Base-by-base conservation (phyloP, 1,140 invertebrate species). In the Wasmannia auropunctata region DNA sequence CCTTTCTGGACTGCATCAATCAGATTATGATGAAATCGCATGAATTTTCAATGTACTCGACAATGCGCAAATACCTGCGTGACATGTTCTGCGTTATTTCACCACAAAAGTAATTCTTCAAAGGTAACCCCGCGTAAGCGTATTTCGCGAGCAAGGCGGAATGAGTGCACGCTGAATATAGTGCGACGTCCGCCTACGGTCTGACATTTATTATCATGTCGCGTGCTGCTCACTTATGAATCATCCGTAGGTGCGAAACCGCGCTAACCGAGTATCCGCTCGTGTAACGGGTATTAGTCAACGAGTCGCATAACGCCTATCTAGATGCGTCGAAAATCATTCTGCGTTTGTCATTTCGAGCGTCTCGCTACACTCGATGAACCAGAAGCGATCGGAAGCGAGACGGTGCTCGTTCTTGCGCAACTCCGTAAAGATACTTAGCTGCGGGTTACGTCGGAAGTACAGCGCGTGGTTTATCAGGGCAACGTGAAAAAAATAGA, bases 181-280 rank as follows among this genome's bases (percentile, higher is more conserved):
- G 87, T 25, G 67, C 56, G 19, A 37, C 58, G 46, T 67, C 25
- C 43, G 90, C 56, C 14, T 63, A 40, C 58, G 49, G n/a, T n/a
- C 89, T 88, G 89, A 93, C 93, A 93, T 93, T 93, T n/a, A n/a
- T 93, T 84, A 92, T 90, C 91, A 88, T 92, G 90, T 91, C 90
- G 89, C 90, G 88, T 75, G 93, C 93, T 91, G 90, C 88, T 93
- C 91, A 89, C 92, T 93, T 93, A 93, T 92, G 91, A 93, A 92
- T 93, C 92, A 91, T 89, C 86, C 90, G 77, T n/a, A 56, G n/a
- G 43, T n/a, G 28, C 43, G 40, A 40, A 49, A 46, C 43, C 19
- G 25, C 43, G 2, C 34, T 43, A 25, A 16, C 46, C 34, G 28
- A 77, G 43, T 46, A 67, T 37, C 46, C 51, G 11, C 46, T 28